phyloP scores from a whole-genome alignment of 2,888 invertebrate genomes.

The Molorchus minor region DNA sequence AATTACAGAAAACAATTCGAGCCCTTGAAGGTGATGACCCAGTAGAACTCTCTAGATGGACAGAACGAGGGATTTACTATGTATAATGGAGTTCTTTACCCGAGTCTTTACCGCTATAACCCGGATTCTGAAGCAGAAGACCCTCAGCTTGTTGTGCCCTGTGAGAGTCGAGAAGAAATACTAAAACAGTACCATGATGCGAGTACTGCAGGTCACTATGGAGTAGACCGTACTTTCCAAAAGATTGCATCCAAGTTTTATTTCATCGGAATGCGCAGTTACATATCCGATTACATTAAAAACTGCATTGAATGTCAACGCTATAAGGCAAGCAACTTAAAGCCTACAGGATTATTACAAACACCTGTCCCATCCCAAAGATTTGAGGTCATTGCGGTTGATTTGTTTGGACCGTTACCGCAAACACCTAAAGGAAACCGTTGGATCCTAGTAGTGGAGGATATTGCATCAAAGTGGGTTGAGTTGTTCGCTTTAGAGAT shows the following conservation, averaged over 20 bases:
- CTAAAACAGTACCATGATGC: no score
- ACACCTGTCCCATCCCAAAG: constrained; percentile 13
- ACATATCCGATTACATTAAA: no score
- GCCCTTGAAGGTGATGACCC: not conserved
- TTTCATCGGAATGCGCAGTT: no score
- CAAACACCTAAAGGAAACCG: not conserved
- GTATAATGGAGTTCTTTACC: constrained; percentile 13
- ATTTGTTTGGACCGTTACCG: constrained; percentile 37
- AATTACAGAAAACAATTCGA: constrained; percentile 17
- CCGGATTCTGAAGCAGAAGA: constrained; percentile 18
- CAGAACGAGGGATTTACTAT: constrained; percentile 8
- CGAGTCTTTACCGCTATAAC: constrained; percentile 13
- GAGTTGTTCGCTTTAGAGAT: constrained; percentile 2
- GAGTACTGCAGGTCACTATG: no score
- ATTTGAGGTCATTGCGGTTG: constrained; percentile 30
- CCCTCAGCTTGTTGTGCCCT: no score
- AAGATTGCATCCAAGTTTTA: no score
- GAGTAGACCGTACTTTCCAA: no score
- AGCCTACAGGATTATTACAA: not conserved
- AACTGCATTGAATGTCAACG: no score
- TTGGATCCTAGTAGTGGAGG: no score
- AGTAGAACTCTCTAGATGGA: not conserved
- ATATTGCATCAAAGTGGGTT: constrained; percentile 11
- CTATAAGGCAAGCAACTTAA: not conserved
- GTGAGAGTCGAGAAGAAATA: no score